Evolutionary conservation across 2,888 invertebrate genomes (phyloP).

Genomic region (Nudaria mundana): DNA sequence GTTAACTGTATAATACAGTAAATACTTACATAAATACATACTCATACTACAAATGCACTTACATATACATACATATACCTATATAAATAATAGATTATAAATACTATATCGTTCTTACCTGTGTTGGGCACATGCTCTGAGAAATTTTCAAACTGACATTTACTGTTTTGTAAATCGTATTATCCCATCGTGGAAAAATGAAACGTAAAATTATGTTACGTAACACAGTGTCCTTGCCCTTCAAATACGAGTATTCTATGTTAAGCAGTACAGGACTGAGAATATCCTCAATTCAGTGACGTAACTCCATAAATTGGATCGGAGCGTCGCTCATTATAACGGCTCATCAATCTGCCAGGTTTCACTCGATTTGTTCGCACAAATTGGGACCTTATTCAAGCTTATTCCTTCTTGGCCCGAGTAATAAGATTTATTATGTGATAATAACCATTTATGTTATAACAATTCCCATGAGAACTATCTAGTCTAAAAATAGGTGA

Average conservation of each 20-base stretch:
- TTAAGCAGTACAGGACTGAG: too few relatives aligned
- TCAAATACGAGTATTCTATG: not conserved
- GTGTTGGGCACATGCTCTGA: too few relatives aligned
- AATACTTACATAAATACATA: too few relatives aligned
- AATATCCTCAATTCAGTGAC: not conserved
- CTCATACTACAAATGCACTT: too few relatives aligned
- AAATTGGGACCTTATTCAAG: conserved; percentile 17
- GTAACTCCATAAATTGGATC: conserved; percentile 1
- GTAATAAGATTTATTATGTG: too few relatives aligned
- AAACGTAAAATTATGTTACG: not conserved
- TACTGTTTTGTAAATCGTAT: not conserved
- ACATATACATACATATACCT: too few relatives aligned
- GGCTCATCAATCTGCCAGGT: conserved; percentile 34
- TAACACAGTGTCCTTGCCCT: not conserved
- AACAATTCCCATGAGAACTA: too few relatives aligned
- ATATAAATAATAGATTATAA: too few relatives aligned
- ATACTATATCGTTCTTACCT: too few relatives aligned
- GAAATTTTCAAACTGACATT: too few relatives aligned
- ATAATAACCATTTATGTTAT: not conserved
- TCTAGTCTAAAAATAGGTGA: too few relatives aligned
- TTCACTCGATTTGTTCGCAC: conserved; percentile 21
- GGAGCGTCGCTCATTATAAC: conserved; percentile 25
- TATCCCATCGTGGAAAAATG: not conserved
- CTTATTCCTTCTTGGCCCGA: not conserved
- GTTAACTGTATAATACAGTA: too few relatives aligned